phyloP scores from a whole-genome alignment of 92 coral and sea anemone genomes.

The Phenganax marumi region DNA sequence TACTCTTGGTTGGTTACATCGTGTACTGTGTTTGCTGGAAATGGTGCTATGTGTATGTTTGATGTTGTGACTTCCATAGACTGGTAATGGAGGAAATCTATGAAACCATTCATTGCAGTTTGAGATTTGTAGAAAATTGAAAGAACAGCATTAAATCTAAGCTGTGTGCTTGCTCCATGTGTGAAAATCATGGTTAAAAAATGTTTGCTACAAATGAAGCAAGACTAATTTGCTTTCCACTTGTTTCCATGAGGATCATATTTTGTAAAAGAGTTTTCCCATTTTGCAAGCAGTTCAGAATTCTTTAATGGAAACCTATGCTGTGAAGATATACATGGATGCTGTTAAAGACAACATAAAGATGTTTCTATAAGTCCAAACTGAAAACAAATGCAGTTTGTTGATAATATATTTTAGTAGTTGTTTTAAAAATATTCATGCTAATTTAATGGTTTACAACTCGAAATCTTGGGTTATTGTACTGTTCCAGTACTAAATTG shows the following conservation, averaged over 20 bases:
- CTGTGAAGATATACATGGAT: too few species aligned
- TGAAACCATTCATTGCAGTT: not conserved
- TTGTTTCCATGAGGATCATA: too few species aligned
- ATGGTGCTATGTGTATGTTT: not conserved
- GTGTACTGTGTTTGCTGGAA: not conserved
- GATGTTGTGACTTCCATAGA: not conserved
- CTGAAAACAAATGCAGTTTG: not conserved
- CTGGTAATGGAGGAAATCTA: not conserved
- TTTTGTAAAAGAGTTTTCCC: too few species aligned
- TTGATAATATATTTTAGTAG: not conserved
- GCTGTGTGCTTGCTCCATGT: not conserved
- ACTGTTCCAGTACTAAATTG: not conserved
- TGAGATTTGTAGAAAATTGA: not conserved
- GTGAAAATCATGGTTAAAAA: not conserved
- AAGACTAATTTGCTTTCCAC: not conserved
- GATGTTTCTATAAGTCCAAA: too few species aligned
- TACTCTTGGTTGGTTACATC: not conserved
- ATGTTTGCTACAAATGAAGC: not conserved
- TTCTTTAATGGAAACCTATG: too few species aligned
- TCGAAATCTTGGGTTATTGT: not conserved
- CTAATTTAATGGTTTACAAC: not conserved
- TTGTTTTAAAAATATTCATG: not conserved
- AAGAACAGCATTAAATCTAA: not conserved
- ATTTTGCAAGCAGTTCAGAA: conserved; percentile 3
- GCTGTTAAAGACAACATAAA: too few species aligned